phyloP scores from a whole-genome alignment of 1,140 invertebrate species.

The Bombus affinis region DNA sequence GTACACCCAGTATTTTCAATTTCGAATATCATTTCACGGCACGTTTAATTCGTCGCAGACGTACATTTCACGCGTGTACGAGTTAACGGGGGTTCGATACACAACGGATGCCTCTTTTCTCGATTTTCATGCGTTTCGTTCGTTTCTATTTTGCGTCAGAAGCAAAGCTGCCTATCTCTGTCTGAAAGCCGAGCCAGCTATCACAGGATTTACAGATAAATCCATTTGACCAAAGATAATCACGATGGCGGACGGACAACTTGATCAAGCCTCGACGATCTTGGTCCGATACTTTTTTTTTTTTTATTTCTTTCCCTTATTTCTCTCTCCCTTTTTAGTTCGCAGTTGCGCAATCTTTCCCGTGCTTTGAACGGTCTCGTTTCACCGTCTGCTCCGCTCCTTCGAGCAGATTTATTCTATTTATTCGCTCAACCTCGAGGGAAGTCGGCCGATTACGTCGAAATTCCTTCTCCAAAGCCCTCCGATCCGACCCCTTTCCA shows the following conservation, averaged over 20 bases:
- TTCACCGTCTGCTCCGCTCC: slow-evolving; percentile 32
- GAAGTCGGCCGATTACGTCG: slow-evolving; percentile 52
- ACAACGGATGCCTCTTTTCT: too few species aligned
- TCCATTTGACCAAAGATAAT: neutral
- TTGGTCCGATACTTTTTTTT: slow-evolving; percentile 2
- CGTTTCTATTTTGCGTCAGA: neutral
- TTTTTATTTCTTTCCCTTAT: neutral
- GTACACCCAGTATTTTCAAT: slow-evolving; percentile 18
- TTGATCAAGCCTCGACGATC: slow-evolving; percentile 16
- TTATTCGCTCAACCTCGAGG: slow-evolving; percentile 37
- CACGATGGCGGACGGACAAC: slow-evolving; percentile 6
- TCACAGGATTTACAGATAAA: neutral
- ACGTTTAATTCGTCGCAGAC: neutral
- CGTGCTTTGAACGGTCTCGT: slow-evolving; percentile 26
- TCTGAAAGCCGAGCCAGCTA: neutral
- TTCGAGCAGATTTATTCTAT: slow-evolving; percentile 38
- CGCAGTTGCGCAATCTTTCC: slow-evolving; percentile 51
- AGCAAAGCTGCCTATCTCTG: neutral
- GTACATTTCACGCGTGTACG: neutral
- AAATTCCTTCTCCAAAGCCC: slow-evolving; percentile 54
- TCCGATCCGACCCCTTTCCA: slow-evolving; percentile 1
- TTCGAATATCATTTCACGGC: slow-evolving; percentile 16
- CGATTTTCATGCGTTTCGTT: neutral
- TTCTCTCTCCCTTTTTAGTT: slow-evolving; percentile 1
- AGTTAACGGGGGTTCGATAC: neutral